A percentile compares a stretch with the other conserved stretches of the same genome.
phyloP scores from a whole-genome alignment of 2,888 invertebrate genomes.

The Dasysyrphus albostriatus region DNA sequence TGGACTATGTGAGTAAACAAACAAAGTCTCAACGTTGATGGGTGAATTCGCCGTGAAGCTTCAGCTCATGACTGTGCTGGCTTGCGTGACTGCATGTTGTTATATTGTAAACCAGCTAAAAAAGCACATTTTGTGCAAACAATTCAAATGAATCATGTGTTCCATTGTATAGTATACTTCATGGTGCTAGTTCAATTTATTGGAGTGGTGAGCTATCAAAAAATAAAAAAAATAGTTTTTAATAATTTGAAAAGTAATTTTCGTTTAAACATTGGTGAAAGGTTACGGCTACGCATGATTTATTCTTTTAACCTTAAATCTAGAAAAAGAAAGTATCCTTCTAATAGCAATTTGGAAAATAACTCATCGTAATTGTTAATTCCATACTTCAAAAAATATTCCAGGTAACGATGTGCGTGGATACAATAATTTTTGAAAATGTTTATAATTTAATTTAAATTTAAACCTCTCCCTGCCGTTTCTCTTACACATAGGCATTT shows the following conservation, averaged over 20 bases:
- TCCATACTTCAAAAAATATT: neutral
- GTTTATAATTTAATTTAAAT: conserved; percentile 29
- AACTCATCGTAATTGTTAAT: neutral
- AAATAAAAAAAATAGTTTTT: too few species aligned
- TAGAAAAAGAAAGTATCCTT: neutral
- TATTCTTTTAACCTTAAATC: too few species aligned
- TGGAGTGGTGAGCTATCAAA: neutral
- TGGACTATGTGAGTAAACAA: conserved; percentile 45
- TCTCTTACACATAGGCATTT: neutral
- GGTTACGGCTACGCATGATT: too few species aligned
- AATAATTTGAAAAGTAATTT: too few species aligned
- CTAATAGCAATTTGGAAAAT: neutral
- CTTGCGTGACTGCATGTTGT: neutral
- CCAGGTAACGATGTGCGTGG: neutral
- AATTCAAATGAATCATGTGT: neutral
- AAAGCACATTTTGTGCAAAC: neutral
- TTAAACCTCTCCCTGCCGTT: neutral
- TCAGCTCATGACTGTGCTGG: neutral
- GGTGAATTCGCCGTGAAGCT: conserved; percentile 53
- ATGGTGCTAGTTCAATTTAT: neutral
- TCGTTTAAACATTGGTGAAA: too few species aligned
- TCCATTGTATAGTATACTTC: neutral
- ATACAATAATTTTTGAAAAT: neutral
- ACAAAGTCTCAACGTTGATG: conserved; percentile 11
- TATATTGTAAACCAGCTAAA: neutral